Conservation (phyloP, 2,888 invertebrate species). For the Drosophila pseudotalamancana region DNA sequence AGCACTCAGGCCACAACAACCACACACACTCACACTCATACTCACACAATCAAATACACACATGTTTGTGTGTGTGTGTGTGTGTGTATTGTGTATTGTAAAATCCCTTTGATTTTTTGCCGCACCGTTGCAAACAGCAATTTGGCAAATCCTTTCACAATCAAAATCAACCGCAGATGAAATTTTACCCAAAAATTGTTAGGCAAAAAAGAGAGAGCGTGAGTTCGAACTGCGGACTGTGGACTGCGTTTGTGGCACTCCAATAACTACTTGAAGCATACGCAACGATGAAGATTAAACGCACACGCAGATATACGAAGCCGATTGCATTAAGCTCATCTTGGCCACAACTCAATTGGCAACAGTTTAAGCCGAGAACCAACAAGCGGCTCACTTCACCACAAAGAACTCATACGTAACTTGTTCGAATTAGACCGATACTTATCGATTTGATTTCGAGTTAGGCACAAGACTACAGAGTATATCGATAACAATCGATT, state of each 20-base stretch:
- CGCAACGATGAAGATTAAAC: constrained; percentile 19
- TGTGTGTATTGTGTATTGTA: constrained; percentile 78
- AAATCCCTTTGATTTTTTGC: constrained; percentile 79
- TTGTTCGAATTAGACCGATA: background rate
- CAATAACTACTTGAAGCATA: constrained; percentile 44
- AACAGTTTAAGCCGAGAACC: background rate
- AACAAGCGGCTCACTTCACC: background rate
- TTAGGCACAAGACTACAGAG: no score
- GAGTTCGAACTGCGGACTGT: constrained; percentile 38
- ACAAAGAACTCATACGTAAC: background rate
- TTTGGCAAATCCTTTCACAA: constrained; percentile 83
- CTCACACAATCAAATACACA: constrained; percentile 3
- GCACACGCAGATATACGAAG: constrained; percentile 8
- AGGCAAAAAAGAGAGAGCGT: constrained; percentile 40
- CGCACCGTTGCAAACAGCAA: constrained; percentile 82
- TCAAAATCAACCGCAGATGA: constrained; percentile 83
- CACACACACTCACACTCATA: constrained; percentile 17
- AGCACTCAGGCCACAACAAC: constrained; percentile 45
- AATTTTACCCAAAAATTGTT: constrained; percentile 72
- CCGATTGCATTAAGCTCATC: background rate
- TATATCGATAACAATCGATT: no score
- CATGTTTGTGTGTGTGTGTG: no score
- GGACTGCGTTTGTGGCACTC: constrained; percentile 12
- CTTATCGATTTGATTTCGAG: background rate
- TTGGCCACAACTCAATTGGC: background rate